Evolutionary conservation across 2,888 invertebrate genomes (phyloP).

Genomic region (Sarcophaga subvicina): DNA sequence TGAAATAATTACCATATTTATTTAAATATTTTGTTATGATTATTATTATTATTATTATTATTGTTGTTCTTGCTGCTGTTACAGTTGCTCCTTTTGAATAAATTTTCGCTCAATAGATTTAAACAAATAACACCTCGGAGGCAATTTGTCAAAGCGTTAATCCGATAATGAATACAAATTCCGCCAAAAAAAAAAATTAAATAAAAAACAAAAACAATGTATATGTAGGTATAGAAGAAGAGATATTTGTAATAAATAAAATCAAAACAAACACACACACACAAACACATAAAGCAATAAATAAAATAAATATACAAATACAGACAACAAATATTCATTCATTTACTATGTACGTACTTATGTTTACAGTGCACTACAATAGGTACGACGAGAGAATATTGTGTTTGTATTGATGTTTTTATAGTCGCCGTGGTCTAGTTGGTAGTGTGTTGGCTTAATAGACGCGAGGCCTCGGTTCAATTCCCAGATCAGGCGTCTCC

Average conservation of each 20-base stretch:
- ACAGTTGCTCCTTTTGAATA: conserved; percentile 3
- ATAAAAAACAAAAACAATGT: neutral
- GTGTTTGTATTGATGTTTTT: too few species aligned
- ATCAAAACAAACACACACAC: neutral
- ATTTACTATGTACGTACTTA: neutral
- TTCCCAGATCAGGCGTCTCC: too few species aligned
- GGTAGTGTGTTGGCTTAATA: too few species aligned
- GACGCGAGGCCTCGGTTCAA: too few species aligned
- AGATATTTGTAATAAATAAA: neutral
- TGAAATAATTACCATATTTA: too few species aligned
- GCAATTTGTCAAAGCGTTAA: conserved; percentile 62
- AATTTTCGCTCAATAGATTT: conserved; percentile 1
- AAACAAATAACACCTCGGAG: conserved; percentile 45
- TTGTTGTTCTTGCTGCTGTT: conserved; percentile 4
- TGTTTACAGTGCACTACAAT: neutral
- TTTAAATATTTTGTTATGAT: too few species aligned
- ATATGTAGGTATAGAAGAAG: too few species aligned
- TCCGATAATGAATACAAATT: conserved; percentile 54
- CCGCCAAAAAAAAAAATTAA: conserved; percentile 22
- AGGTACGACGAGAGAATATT: too few species aligned
- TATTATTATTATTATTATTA: neutral
- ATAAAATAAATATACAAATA: conserved; percentile 8
- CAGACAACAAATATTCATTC: neutral
- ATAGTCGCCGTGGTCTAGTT: too few species aligned
- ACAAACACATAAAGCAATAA: neutral